Evolutionary conservation across 1,140 invertebrate species (phyloP), one percentile per base, ranked within the genome.

Genomic region (Lordiphosa collinella): DNA sequence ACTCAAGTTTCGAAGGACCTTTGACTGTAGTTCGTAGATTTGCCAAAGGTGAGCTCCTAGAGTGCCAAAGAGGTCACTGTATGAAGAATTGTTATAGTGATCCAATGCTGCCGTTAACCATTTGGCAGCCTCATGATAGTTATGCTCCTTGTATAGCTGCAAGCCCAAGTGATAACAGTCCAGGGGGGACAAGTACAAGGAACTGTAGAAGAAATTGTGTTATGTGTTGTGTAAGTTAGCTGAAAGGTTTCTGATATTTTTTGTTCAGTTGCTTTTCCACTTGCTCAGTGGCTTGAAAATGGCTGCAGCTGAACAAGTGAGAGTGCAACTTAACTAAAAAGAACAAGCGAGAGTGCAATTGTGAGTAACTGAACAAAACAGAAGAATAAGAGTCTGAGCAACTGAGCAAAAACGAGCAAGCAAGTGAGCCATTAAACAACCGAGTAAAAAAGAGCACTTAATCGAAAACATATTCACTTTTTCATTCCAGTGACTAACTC

Each of bases 141-240:
- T 59, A 11, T 37, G 4, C 32, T 54, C 41, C 32, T 47, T 7
- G 0, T 44, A 51, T 3, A 65, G 16, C 10, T 75, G 51, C 29
- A 53, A 5, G 2, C 71, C 75, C 61, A 80, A 11, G 14, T 61
- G 38, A 31, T 75, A 79, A 16, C 56, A 75, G 16, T 79, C 75
- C 18, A 54, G n/a, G 0, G 69, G 14, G 0, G 63, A 67, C 1
- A 67, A 18, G 25, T 67, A 36, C 7, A 67, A 7, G 16, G 18
- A 1, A 38, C 63, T 67, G 10, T 0, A n/a, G 4, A 7, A 8
- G 25, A 29, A 29, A 9, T 22, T 11, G 10, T 41, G 2, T 22
- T 29, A 5, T 5, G 18, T 22, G 18, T 22, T 5, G 18, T n/a
- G n/a, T n/a, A n/a, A n/a, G n/a, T n/a, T n/a, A n/a, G n/a, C n/a